A percentile compares a stretch with the other conserved stretches of the same genome.
These are phyloP conservation scores for Dasysyrphus albostriatus DNA, from an alignment of 2,888 invertebrate genomes.

Conservation along the genomic window DNA sequence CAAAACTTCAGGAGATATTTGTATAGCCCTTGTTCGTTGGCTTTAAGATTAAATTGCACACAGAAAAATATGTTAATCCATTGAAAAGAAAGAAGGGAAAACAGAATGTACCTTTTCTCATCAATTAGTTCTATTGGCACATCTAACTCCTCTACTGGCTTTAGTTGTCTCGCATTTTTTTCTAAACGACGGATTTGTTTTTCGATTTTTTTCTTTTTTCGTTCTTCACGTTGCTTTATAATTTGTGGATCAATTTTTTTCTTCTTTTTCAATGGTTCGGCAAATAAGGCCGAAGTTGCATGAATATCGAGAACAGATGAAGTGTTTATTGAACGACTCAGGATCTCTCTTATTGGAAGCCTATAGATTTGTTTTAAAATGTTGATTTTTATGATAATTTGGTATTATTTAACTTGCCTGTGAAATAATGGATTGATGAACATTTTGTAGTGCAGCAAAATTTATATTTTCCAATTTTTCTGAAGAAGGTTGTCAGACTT, in stretches of 20 bases:
- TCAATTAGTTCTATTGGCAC: constrained; percentile 88
- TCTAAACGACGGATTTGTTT: constrained; percentile 93
- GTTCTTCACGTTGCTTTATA: constrained; percentile 91
- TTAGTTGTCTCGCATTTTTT: constrained; percentile 92
- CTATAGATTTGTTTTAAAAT: neutral
- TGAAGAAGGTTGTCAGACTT: neutral
- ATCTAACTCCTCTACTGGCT: constrained; percentile 95
- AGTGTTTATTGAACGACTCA: constrained; percentile 54
- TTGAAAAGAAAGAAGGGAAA: too few species aligned
- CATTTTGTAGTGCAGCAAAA: neutral
- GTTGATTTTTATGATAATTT: neutral
- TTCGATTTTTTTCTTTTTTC: constrained; percentile 92
- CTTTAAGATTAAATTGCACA: constrained; percentile 80
- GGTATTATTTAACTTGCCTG: neutral
- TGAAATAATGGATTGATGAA: neutral
- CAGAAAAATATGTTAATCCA: neutral
- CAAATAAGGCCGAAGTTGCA: constrained; percentile 83
- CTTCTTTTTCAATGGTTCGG: constrained; percentile 96
- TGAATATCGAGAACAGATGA: constrained; percentile 77
- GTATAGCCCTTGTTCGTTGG: constrained; percentile 84
- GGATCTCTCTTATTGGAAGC: constrained; percentile 20
- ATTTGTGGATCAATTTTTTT: constrained; percentile 93
- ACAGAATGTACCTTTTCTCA: constrained; percentile 85
- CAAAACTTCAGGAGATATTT: constrained; percentile 85
- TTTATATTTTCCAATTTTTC: neutral